Base-by-base conservation (phyloP, 35 echinoderm and acorn worm species). In the Patiria miniata region DNA sequence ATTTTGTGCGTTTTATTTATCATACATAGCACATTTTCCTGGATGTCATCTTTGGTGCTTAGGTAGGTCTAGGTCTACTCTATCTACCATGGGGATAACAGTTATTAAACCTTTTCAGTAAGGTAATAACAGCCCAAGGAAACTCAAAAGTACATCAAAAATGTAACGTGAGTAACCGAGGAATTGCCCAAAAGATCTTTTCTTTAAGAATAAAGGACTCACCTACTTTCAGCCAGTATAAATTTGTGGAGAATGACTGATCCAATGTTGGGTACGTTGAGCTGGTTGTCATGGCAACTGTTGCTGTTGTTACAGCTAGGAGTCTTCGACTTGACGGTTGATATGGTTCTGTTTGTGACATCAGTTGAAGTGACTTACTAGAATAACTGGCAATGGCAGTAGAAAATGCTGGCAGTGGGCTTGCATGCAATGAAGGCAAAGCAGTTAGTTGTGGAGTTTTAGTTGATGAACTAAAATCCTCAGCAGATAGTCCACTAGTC, bases 201-300 rank as follows among this genome's bases (percentile, higher is more conserved):
- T n/a, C n/a, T n/a, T n/a, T n/a, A n/a, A n/a, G n/a, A n/a, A n/a
- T n/a, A 47, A 47, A 47, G 3, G 34, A 73, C 65, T 73, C 65
- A 73, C 65, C 65, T 30, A 73, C 0, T 12, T 26, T 73, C 7
- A 73, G 65, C 65, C 65, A 30, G 65, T 26, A 73, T 30, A 23
- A 8, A 32, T 34, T 73, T 34, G 65, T 73, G 7, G 65, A 73
- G 29, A 32, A 73, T 32, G 65, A 73, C 19, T 30, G 23, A 34
- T 73, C 65, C 23, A 73, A 23, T 73, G 65, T 73, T 73, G 65
- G 65, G 34, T 30, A 73, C 7, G 58, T 61, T 61, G 19, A 22
- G 7, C 58, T 30, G 6, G 65, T 73, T 73, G 65, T 34, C 65
- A 73, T 73, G 65, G 34, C 65, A 32, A 73, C 65, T 73, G 26